Evolutionary conservation across 2,797 vertebrate species (phyloP).

Genomic region (Hafferia zeledoni): DNA sequence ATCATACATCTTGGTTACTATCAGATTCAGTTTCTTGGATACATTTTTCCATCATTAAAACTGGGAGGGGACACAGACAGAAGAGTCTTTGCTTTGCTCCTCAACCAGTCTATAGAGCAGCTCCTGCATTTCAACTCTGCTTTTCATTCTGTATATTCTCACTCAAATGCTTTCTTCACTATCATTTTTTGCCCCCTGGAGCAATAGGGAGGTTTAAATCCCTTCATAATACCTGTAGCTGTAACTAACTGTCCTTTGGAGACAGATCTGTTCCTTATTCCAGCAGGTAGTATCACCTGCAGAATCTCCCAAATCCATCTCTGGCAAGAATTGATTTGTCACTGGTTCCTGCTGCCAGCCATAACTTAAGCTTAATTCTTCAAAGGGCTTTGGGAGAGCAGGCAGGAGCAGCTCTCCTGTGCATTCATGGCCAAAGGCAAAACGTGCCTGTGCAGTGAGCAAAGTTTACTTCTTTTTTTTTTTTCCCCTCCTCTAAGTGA

Average conservation of each 20-base stretch:
- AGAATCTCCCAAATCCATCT: conserved; percentile 37
- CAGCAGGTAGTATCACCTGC: conserved; percentile 7
- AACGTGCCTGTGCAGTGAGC: neutral
- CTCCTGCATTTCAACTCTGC: neutral
- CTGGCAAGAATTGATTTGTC: conserved; percentile 31
- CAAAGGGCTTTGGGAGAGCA: neutral
- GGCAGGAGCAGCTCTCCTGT: neutral
- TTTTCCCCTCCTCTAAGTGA: neutral
- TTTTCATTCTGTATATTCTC: neutral
- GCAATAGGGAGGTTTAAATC: conserved; percentile 38
- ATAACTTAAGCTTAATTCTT: neutral
- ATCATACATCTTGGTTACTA: accelerated
- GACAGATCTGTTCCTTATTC: neutral
- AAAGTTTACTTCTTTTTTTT: neutral
- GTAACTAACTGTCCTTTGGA: conserved; percentile 35
- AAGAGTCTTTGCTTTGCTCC: neutral
- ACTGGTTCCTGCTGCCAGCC: neutral
- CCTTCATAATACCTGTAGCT: neutral
- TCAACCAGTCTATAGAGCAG: neutral
- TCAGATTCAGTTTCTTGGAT: neutral
- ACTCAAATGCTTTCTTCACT: neutral
- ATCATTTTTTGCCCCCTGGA: accelerated
- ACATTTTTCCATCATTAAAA: neutral
- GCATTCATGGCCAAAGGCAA: neutral
- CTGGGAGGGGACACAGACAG: accelerated